phyloP scores from a whole-genome alignment of 2,113 vertebrate genomes.

The Okapia johnstoni region DNA sequence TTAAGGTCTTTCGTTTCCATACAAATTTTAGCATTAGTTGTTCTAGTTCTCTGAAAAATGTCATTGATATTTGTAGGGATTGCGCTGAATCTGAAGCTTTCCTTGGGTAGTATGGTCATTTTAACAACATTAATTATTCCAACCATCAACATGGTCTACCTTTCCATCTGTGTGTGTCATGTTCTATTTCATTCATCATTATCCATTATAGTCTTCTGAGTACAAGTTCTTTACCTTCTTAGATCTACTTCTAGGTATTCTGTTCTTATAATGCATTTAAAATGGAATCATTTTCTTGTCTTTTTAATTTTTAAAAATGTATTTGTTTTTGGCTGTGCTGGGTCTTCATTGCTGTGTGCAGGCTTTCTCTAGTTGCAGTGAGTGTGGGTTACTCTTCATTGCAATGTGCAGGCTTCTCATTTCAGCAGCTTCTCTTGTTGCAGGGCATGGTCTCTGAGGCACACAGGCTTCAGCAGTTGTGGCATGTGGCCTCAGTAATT shows the following conservation, averaged over 20 bases:
- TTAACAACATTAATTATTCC: not conserved
- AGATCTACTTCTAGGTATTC: not conserved
- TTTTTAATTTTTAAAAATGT: not conserved
- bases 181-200: not conserved
- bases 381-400: not conserved
- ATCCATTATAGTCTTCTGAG: not conserved
- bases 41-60: not conserved
- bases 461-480: too few species aligned
- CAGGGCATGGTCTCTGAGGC: not conserved
- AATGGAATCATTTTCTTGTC: not conserved
- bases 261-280: not conserved
- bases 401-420: not conserved
- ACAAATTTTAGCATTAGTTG: not conserved
- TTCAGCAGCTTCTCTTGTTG: not conserved
- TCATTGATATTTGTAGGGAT: not conserved
- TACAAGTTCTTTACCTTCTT: not conserved
- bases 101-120: not conserved
- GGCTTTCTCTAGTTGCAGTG: not conserved
- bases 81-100: not conserved
- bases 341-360: not conserved
- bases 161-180: not conserved
- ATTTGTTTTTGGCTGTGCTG: not conserved
- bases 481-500: not conserved
- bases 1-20: not conserved
- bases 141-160: too few species aligned